These are phyloP conservation scores for Brienomyrus longianalis DNA, from an alignment of 2,113 vertebrate genomes.

Conservation along the genomic window DNA sequence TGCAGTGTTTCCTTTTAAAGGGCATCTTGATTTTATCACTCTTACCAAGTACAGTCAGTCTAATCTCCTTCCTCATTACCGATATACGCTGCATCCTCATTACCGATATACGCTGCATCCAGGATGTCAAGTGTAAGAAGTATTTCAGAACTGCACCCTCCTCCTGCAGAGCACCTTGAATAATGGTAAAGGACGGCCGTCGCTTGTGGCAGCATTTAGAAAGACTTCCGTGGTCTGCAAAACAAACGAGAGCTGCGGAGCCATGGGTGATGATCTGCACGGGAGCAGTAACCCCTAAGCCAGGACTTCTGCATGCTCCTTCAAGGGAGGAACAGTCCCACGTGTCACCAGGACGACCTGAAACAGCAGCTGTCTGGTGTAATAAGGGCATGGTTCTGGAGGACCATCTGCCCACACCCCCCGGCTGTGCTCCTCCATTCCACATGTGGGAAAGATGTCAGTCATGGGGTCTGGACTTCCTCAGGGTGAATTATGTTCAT, in stretches of 20 bases:
- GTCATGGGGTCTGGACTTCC: not conserved
- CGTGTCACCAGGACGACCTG: not conserved
- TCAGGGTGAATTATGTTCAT: not conserved
- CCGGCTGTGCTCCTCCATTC: not conserved
- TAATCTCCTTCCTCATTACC: not conserved
- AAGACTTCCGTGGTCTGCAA: not conserved
- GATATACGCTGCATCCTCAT: not conserved
- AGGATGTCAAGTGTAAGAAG: not conserved
- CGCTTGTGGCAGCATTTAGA: not conserved
- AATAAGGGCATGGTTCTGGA: not conserved
- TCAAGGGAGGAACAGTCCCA: not conserved
- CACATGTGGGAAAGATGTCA: not conserved
- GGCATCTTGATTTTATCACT: not conserved
- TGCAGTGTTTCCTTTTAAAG: not conserved
- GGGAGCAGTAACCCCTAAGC: not conserved
- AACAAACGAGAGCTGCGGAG: not conserved
- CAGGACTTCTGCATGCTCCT: not conserved
- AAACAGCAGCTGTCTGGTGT: not conserved
- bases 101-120: not conserved
- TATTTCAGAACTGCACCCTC: not conserved
- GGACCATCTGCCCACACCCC: not conserved
- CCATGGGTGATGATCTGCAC: not conserved
- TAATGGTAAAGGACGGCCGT: not conserved
- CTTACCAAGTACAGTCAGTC: not conserved
- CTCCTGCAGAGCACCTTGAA: not conserved